Base-by-base conservation (phyloP, 2,888 invertebrate species). In the Apamea crenata region DNA sequence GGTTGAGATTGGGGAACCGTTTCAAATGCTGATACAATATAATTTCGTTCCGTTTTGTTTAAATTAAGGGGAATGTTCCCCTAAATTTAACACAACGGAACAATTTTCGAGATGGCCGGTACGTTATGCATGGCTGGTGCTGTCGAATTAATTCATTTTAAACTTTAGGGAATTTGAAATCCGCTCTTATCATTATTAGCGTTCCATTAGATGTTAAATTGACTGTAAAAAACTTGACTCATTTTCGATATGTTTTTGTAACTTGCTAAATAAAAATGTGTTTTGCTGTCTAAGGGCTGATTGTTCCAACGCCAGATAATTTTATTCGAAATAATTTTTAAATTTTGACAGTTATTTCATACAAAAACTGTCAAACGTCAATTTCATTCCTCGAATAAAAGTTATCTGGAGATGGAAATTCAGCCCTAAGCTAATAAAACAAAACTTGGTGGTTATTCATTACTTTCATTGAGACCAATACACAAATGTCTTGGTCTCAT, bases 21-120 rank as follows among this genome's bases (percentile, higher is more conserved):
- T 82, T 79, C 29, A 16, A 83, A 69, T 36, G 53, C 50, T 73
- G 47, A 56, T 72, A 59, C 63, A 72, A 69, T 69, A 44, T 72
- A 25, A 65, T 69, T 50, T 32, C 65, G 29, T 63, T 44, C 36
- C 16, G 61, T 68, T 29, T n/a, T 65, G 69, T 59, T 69, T 73
- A 78, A 68, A 47, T 47, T 47, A 47, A 47, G 47, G 44, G 44
- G 44, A 44, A 47, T 5, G 29, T 16, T 7, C 61, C 59, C 59
- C 7, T 36, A 36, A 36, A 6, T 40, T 40, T 7, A 40, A 40
- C 40, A 40, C 7, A 40, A 40, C 40, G 40, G 40, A 40, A 40
- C 40, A 40, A 53, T 67, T 65, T 73, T 50, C 36, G 12, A 36
- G 29, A 61, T 14, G 7, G 40, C 40, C 12, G 0, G 44, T 21